These are phyloP conservation scores for Ageneiosus marmoratus DNA, from an alignment of 2,113 vertebrate species.

Conservation along the genomic window DNA sequence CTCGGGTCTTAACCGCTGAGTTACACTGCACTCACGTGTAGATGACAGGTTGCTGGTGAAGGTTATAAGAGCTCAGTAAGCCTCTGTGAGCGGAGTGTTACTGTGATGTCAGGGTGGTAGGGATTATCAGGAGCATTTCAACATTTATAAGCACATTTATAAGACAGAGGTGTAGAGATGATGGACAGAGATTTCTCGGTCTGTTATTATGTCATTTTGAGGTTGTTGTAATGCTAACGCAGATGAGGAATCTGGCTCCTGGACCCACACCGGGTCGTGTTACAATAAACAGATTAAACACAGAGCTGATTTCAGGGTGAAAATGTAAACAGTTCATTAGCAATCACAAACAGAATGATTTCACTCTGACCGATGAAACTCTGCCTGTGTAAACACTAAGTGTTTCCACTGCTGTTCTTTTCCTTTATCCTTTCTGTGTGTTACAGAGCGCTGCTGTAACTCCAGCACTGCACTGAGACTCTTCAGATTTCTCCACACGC, in stretches of 20 bases:
- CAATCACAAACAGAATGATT: conserved; percentile 2
- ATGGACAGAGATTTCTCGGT: not conserved
- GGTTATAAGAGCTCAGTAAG: too few relatives aligned
- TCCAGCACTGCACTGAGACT: not conserved
- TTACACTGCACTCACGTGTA: too few relatives aligned
- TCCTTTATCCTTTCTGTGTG: not conserved
- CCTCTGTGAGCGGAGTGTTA: too few relatives aligned
- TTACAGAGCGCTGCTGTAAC: not conserved
- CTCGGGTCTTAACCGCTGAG: too few relatives aligned
- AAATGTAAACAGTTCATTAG: not conserved
- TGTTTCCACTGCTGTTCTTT: not conserved
- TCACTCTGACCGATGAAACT: not conserved
- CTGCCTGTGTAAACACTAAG: not conserved
- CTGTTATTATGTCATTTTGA: not conserved
- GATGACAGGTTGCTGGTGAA: too few relatives aligned
- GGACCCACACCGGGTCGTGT: not conserved
- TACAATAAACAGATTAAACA: conserved; percentile 1
- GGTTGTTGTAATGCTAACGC: not conserved
- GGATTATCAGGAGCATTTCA: not conserved
- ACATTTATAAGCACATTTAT: not conserved
- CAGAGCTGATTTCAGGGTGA: not conserved
- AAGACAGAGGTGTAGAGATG: not conserved
- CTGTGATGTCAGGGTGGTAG: too few relatives aligned
- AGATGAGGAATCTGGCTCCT: not conserved
- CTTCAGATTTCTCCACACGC: not conserved